Percentiles rank a stretch among this genome's conserved stretches.
These are phyloP conservation scores for Trinectes maculatus DNA, from an alignment of 2,113 vertebrate species.

Conservation along the genomic window DNA sequence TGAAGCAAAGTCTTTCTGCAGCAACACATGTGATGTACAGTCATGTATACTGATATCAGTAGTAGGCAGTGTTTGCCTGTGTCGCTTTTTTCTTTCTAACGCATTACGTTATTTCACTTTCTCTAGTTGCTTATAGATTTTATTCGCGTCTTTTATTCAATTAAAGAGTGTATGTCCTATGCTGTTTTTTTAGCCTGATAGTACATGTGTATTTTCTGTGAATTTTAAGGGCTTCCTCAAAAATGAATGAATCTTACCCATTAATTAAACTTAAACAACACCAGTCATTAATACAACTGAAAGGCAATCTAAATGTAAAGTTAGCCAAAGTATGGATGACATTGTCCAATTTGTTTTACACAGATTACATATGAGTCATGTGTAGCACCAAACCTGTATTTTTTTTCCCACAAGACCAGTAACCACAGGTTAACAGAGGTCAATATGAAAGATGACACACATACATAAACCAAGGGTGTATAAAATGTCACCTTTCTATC, in stretches of 20 bases:
- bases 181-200: slow-evolving; percentile 90
- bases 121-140: slow-evolving; percentile 57
- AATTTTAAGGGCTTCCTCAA: slow-evolving; percentile 90
- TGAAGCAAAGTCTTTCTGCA: slow-evolving; percentile 84
- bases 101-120: slow-evolving; percentile 51
- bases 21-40: slow-evolving; percentile 87
- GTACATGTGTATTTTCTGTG: slow-evolving; percentile 90
- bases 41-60: slow-evolving; percentile 85
- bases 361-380: slow-evolving; percentile 13
- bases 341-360: slow-evolving; percentile 36
- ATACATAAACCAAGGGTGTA: background rate
- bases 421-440: slow-evolving; percentile 11
- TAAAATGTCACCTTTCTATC: slow-evolving; percentile 8
- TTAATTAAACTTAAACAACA: slow-evolving; percentile 11
- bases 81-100: slow-evolving; percentile 77
- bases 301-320: slow-evolving; percentile 39
- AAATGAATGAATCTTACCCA: slow-evolving; percentile 85
- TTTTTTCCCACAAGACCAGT: background rate
- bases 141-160: slow-evolving; percentile 86
- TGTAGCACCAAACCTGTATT: slow-evolving; percentile 15
- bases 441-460: slow-evolving; percentile 13
- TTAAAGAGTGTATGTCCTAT: slow-evolving; percentile 85
- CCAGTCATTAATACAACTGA: slow-evolving; percentile 30
- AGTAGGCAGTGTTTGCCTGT: slow-evolving; percentile 89
- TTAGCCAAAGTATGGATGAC: slow-evolving; percentile 60